A percentile compares a stretch with the other conserved stretches of the same genome.
phyloP scores from a whole-genome alignment of 2,113 vertebrate species.

The Choloepus hoffmanni region DNA sequence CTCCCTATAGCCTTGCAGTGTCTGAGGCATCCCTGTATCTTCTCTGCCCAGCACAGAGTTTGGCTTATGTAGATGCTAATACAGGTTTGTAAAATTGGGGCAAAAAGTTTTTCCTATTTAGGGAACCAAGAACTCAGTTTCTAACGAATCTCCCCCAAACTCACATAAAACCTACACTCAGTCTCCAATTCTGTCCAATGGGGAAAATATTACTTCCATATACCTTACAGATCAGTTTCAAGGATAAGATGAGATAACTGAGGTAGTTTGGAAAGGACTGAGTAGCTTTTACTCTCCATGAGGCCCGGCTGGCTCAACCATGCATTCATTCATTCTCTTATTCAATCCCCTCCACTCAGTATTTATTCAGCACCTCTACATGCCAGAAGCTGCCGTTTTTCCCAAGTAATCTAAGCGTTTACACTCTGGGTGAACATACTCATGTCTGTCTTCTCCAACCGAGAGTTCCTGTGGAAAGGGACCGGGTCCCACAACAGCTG shows the following conservation, averaged over 20 bases:
- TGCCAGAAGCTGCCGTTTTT: neutral
- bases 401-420: neutral
- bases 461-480: neutral
- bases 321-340: neutral
- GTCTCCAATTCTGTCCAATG: slow-evolving; percentile 27
- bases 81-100: neutral
- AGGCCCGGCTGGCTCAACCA: neutral
- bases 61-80: neutral
- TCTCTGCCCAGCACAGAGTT: neutral
- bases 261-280: neutral
- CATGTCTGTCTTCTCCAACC: neutral
- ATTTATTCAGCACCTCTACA: neutral
- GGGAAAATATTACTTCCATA: neutral
- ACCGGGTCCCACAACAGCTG: neutral
- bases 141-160: neutral
- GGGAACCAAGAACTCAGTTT: slow-evolving; percentile 41
- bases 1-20: neutral
- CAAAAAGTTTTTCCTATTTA: neutral
- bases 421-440: neutral
- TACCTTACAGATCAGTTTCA: neutral
- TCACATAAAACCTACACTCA: neutral
- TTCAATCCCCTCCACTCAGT: neutral
- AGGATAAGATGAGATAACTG: neutral
- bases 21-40: neutral
- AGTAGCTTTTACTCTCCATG: neutral